Evolutionary conservation across 2,113 vertebrate species (phyloP), one percentile per base, ranked within the genome.

Genomic region (Cnemophilus loriae): DNA sequence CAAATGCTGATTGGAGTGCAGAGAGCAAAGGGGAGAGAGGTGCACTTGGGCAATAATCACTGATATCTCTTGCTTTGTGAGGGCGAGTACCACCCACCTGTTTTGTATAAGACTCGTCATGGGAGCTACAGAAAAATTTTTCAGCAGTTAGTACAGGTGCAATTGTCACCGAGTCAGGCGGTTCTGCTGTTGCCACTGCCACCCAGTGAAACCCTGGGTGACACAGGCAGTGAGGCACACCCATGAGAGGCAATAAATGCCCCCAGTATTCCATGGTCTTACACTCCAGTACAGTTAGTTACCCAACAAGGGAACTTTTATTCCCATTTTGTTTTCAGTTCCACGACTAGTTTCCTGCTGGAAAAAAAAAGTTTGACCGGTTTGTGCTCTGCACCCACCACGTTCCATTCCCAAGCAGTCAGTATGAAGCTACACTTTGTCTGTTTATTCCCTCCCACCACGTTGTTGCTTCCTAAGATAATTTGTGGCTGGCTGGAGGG

Each of bases 71-170:
- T 53, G 59, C 47, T 90, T 44, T 83, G 60, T 88, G 91, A 93
- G 37, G 69, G 12, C 24, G 71, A 87, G 46, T 10, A 95, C 50
- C 83, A 94, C 94, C 88, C 84, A 95, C 88, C 93, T 95, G 89
- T 42, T 87, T 56, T 47, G 80, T 27, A 2, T 3, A 89, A 94
- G 50, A 81, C 69, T 87, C 74, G 39, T 33, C 79, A 64, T 53
- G 77, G 93, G 64, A 97, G 91, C 91, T 96, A 95, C 70, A 96
- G 95, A 89, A 84, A 87, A 89, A 92, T 44, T 17, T 56, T 67
- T 52, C 86, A 92, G 7, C 84, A 71, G 73, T 96, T 95, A 94
- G 83, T 84, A 57, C 28, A 61, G 63, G 53, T 39, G 14, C 60
- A 84, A 5, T 3, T 49, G 68, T 20, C 47, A 44, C 42, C 0